phyloP scores from a whole-genome alignment of 2,113 vertebrate genomes.

The Scomber japonicus region DNA sequence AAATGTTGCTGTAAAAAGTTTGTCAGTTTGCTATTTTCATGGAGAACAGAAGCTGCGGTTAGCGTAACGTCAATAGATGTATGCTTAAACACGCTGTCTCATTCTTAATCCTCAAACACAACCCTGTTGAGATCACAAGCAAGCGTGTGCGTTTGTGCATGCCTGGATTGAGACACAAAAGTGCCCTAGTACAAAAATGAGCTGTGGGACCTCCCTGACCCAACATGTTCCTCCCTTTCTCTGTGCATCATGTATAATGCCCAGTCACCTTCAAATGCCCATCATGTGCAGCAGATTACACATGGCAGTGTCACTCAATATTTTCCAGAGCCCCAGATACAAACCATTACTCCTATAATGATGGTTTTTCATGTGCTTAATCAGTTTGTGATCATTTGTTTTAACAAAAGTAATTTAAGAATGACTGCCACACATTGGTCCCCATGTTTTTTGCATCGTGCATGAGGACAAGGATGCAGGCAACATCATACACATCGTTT shows the following conservation, averaged over 20 bases:
- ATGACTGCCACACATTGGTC: no score
- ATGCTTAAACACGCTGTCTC: background rate
- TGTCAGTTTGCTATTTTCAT: conserved; percentile 2
- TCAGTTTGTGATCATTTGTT: background rate
- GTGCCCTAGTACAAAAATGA: background rate
- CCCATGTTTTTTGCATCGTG: no score
- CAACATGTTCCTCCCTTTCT: background rate
- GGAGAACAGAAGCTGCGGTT: background rate
- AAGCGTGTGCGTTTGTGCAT: background rate
- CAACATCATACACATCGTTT: no score
- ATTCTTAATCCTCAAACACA: background rate
- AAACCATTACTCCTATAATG: no score
- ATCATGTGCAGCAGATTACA: conserved; percentile 6
- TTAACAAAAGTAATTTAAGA: background rate
- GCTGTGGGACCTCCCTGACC: background rate
- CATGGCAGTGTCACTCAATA: background rate
- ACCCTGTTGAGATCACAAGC: background rate
- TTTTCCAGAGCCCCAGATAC: background rate
- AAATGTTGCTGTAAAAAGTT: conserved; percentile 18
- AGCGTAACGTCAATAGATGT: background rate
- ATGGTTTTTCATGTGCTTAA: background rate
- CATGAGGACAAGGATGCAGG: no score
- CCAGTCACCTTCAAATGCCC: conserved; percentile 15
- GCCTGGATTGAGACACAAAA: background rate
- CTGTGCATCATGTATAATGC: background rate